Evolutionary conservation across 1,140 invertebrate genomes (phyloP).

Genomic region (Caerostris extrusa): DNA sequence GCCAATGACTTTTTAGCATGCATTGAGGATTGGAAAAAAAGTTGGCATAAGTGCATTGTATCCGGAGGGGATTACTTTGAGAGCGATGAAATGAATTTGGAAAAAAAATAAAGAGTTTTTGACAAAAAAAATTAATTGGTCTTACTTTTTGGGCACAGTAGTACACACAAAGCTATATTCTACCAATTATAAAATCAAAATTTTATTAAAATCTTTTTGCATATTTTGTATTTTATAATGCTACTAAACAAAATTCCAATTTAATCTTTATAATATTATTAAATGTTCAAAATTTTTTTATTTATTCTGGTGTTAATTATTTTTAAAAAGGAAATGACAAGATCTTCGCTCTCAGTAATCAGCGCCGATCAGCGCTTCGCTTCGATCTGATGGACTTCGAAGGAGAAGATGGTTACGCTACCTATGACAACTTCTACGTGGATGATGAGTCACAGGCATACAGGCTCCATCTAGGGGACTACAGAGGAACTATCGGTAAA

Average conservation of each 20-base stretch:
- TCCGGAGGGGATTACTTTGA: too few species aligned
- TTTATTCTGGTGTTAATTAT: neutral
- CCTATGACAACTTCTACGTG: conserved; percentile 86
- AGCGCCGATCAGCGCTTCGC: conserved; percentile 84
- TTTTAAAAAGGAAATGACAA: conserved; percentile 81
- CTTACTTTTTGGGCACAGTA: too few species aligned
- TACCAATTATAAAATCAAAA: too few species aligned
- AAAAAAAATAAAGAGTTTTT: too few species aligned
- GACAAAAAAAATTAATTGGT: too few species aligned
- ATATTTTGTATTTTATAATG: neutral
- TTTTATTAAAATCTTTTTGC: neutral
- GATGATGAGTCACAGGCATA: conserved; percentile 86
- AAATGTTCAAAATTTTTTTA: neutral
- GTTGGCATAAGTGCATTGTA: too few species aligned
- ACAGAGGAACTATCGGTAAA: conserved; percentile 86
- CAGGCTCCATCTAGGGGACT: conserved; percentile 84
- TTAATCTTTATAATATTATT: conserved; percentile 70
- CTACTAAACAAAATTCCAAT: neutral
- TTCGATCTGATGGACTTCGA: conserved; percentile 86
- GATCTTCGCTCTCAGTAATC: conserved; percentile 81
- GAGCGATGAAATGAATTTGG: too few species aligned
- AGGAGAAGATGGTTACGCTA: conserved; percentile 83
- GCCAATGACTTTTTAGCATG: too few species aligned
- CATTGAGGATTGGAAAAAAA: too few species aligned
- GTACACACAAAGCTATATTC: too few species aligned